Base-by-base conservation (phyloP, 1,140 invertebrate genomes). In the Habropoda laboriosa region DNA sequence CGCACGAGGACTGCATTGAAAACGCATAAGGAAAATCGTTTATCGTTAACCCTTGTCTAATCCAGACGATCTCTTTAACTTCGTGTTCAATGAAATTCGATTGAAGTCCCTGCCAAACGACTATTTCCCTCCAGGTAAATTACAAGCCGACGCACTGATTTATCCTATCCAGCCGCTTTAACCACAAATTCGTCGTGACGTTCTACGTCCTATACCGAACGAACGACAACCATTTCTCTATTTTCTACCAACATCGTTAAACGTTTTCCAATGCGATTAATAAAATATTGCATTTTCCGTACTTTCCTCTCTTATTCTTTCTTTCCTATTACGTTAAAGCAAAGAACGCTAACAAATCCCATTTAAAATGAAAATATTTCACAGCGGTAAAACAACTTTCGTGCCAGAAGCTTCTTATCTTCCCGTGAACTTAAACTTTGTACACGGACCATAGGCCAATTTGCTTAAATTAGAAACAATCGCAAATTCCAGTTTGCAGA, bases 41-140 rank as follows among this genome's bases (percentile, higher is more conserved):
- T 71, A 27, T 47, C 42, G 42, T 71, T 66, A 70, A 49, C 75
- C 66, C 53, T n/a, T 70, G 75, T 71, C 74, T 57, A 24, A 47
- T 58, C 51, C 74, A 77, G 75, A 42, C 64, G 74, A 47, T 77
- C 55, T 60, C 53, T 71, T 70, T 70, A 70, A 70, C 45, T 77
- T 38, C 53, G 53, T 60, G 66, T 70, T 71, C 67, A 61, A 78
- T 71, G 75, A 78, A 71, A 71, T 30, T 30, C 75, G 75, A 78
- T 49, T 78, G 66, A 78, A 78, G 75, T 78, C 66, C 42, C 35
- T 78, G 75, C 75, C 75, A 78, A 71, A 71, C 73, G 51, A 76
- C 75, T 42, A 32, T n/a, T 67, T 71, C 35, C 75, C 75, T 78
- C 21, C 67, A 61, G 55, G 67, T 78, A 71, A 78, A 71, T 78